A percentile compares a stretch with the other conserved stretches of the same genome.
phyloP scores from a whole-genome alignment of 2,888 invertebrate genomes.

The Abrostola triplasia region DNA sequence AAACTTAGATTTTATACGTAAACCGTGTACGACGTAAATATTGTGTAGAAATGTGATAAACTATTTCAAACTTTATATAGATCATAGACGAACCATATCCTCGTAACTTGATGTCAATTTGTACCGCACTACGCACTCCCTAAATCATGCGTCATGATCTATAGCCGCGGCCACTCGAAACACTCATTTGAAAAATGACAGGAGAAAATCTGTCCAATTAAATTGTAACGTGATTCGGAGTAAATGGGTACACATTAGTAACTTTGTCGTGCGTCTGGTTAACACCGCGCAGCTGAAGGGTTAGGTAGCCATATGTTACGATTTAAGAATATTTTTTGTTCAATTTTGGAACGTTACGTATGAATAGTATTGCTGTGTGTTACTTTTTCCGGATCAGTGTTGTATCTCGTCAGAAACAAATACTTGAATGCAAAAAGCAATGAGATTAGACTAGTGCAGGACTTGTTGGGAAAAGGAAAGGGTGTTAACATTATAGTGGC shows the following conservation, averaged over 20 bases:
- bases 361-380: no score
- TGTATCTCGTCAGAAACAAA: no score
- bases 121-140: conserved; percentile 67
- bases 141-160: conserved; percentile 66
- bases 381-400: no score
- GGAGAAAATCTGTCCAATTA: conserved; percentile 77
- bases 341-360: no score
- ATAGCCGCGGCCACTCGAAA: conserved; percentile 51
- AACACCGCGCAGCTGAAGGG: conserved; percentile 40
- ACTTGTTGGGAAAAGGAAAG: no score
- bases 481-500: no score
- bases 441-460: no score
- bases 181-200: conserved; percentile 73
- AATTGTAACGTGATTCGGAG: conserved; percentile 75
- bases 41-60: neutral
- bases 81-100: neutral
- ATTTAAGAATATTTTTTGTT: no score
- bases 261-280: conserved; percentile 47
- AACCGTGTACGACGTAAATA: no score
- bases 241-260: conserved; percentile 66
- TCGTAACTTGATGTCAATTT: conserved; percentile 64
- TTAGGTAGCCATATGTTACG: conserved; percentile 25
- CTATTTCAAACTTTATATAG: neutral
- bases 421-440: no score
- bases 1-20: no score